Evolutionary conservation across 2,113 vertebrate genomes (phyloP).

Genomic region (Orcinus orca): DNA sequence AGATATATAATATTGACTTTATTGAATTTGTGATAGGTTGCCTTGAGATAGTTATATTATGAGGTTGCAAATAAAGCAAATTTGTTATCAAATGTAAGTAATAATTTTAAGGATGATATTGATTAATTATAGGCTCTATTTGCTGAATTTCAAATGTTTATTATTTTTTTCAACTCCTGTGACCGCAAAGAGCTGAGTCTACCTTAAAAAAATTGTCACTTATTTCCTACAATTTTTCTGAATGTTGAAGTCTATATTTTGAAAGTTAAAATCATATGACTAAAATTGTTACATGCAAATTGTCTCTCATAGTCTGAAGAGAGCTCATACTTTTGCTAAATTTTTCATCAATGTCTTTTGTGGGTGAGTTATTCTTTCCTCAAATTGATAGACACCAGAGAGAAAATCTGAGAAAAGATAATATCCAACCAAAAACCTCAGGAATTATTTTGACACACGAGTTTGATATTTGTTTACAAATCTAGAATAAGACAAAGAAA

Average conservation of each 20-base stretch:
- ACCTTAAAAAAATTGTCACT: slow-evolving; percentile 32
- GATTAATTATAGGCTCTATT: slow-evolving; percentile 71
- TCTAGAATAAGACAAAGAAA: neutral
- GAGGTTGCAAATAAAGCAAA: slow-evolving; percentile 60
- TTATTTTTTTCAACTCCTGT: neutral
- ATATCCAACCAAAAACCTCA: neutral
- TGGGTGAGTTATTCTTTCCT: neutral
- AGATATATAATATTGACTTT: slow-evolving; percentile 27
- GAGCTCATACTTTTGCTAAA: neutral
- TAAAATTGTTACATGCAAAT: neutral
- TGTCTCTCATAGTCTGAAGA: neutral
- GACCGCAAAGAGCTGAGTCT: slow-evolving; percentile 26
- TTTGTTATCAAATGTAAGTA: slow-evolving; percentile 55
- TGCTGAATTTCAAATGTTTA: slow-evolving; percentile 50
- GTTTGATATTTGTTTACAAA: neutral
- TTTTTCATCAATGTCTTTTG: neutral
- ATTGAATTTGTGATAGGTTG: slow-evolving; percentile 59
- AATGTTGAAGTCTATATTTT: neutral
- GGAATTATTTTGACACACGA: neutral
- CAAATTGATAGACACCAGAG: neutral
- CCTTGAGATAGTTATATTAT: slow-evolving; percentile 47
- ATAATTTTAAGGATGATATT: slow-evolving; percentile 31
- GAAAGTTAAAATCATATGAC: slow-evolving; percentile 1
- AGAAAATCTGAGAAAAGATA: neutral
- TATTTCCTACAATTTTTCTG: slow-evolving; percentile 44